Evolutionary conservation across 2,888 invertebrate genomes (phyloP).

Genomic region (Nemurella pictetii): DNA sequence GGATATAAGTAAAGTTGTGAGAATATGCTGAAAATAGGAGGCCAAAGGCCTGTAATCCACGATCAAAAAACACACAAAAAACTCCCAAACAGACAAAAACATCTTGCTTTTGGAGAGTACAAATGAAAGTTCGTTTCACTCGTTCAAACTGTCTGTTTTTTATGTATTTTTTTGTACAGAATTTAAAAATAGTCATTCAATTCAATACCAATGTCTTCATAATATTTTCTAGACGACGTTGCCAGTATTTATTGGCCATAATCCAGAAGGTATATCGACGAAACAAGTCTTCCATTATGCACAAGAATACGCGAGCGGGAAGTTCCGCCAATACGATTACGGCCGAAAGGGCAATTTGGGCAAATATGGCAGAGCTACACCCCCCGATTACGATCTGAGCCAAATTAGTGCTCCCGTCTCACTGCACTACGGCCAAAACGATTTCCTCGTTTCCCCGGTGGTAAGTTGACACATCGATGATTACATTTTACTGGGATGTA

Average conservation of each 20-base stretch:
- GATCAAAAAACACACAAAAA: too few species aligned
- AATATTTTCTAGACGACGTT: constrained; percentile 61
- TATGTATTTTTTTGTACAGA: too few species aligned
- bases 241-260: constrained; percentile 66
- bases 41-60: too few species aligned
- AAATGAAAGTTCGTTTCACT: too few species aligned
- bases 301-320: constrained; percentile 54
- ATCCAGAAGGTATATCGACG: constrained; percentile 70
- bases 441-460: background rate
- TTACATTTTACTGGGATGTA: background rate
- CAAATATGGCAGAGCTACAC: constrained; percentile 49
- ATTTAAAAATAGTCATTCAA: too few species aligned
- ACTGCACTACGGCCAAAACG: constrained; percentile 62
- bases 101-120: too few species aligned
- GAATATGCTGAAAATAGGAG: too few species aligned
- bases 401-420: constrained; percentile 63
- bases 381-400: constrained; percentile 49
- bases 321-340: constrained; percentile 47
- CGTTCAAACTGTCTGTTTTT: too few species aligned
- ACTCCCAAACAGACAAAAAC: too few species aligned
- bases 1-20: too few species aligned
- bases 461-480: too few species aligned
- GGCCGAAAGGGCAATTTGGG: background rate
- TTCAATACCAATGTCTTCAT: too few species aligned
- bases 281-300: constrained; percentile 73